phyloP scores from a whole-genome alignment of 2,113 vertebrate genomes.

The Oceanodroma tethys region DNA sequence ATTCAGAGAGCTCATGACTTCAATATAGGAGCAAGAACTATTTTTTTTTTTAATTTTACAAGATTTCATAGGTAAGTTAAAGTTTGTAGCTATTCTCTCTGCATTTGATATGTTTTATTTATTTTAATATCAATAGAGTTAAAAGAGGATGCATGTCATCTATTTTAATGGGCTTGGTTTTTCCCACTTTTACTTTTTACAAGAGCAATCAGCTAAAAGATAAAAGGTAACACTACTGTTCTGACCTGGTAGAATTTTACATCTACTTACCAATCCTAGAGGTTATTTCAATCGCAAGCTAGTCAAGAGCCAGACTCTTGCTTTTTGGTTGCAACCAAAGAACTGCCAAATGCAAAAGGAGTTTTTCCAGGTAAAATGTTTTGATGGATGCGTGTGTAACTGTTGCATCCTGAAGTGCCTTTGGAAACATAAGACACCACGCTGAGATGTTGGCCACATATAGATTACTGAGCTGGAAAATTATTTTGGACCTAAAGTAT shows the following conservation, averaged over 20 bases:
- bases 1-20: not conserved
- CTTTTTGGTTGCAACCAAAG: not conserved
- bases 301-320: not conserved
- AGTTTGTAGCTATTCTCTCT: not conserved
- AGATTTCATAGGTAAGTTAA: not conserved
- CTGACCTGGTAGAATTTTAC: not conserved
- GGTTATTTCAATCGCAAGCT: not conserved
- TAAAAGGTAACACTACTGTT: not conserved
- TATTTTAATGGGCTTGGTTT: not conserved
- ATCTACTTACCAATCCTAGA: not conserved
- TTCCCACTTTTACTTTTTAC: not conserved
- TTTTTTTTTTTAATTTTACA: not conserved
- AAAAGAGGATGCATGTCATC: not conserved
- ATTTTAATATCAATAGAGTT: not conserved
- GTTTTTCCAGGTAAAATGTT: not conserved
- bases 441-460: constrained; percentile 12
- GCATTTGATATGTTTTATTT: not conserved
- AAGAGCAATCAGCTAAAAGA: not conserved
- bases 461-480: constrained; percentile 66
- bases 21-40: not conserved
- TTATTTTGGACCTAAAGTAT: constrained; percentile 63
- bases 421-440: constrained; percentile 15
- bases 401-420: constrained; percentile 4
- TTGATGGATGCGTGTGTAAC: not conserved
- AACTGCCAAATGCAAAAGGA: not conserved